Percentiles rank a stretch among this genome's conserved stretches.
Conservation (phyloP, 2,888 invertebrate species). For the Scaptomyza polygonia region DNA sequence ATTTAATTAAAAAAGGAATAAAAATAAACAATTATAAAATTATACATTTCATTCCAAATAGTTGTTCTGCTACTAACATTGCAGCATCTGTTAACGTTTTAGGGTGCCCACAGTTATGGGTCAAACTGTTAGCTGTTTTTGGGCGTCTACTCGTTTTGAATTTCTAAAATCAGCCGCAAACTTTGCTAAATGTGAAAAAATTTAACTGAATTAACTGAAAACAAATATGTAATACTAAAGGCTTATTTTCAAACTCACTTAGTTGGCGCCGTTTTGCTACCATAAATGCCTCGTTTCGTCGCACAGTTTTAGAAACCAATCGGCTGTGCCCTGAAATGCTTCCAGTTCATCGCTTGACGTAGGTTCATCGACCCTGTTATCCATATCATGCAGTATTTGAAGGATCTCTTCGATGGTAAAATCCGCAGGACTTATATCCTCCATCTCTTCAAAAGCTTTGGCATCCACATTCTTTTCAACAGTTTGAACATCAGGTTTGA, state of each 20-base stretch:
- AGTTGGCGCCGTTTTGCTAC: background rate
- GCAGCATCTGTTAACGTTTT: background rate
- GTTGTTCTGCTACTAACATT: background rate
- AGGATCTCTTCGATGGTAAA: conserved; percentile 15
- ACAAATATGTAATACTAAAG: background rate
- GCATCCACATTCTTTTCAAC: background rate
- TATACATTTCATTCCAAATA: background rate
- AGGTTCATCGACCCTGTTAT: conserved; percentile 26
- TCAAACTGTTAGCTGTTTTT: background rate
- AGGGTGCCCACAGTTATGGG: background rate
- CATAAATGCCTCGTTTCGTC: background rate
- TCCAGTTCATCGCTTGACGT: conserved; percentile 23
- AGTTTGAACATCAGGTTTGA: too few relatives aligned
- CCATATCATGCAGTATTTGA: conserved; percentile 24
- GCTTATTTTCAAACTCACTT: background rate
- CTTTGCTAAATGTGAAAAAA: background rate
- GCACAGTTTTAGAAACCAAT: background rate
- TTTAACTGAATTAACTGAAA: background rate
- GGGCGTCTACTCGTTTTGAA: background rate
- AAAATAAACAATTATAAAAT: too few relatives aligned
- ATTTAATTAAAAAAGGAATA: background rate
- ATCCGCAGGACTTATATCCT: background rate
- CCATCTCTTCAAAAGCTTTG: background rate
- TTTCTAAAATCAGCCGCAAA: background rate
- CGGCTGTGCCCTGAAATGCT: background rate